A percentile compares a stretch with the other conserved stretches of the same genome.
phyloP scores from a whole-genome alignment of 2,797 vertebrate species.

The Mormyrops attenuatus region DNA sequence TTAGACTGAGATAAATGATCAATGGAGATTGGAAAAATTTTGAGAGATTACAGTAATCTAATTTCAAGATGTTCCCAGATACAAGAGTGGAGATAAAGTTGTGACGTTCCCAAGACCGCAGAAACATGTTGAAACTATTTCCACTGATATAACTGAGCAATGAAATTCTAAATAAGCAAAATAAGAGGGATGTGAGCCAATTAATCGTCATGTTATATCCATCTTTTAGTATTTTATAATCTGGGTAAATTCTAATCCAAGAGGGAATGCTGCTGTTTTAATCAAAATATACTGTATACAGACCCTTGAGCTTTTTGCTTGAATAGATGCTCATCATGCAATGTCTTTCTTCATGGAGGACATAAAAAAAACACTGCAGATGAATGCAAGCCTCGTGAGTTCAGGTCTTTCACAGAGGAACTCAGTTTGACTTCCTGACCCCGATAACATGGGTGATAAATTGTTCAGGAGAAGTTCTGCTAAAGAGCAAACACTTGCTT shows the following conservation, averaged over 20 bases:
- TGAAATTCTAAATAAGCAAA: background rate
- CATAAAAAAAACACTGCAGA: background rate
- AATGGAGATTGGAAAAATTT: background rate
- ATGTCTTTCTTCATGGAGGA: background rate
- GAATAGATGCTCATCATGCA: background rate
- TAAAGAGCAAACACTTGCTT: background rate
- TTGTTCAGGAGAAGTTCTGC: slow-evolving; percentile 4
- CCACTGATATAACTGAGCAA: background rate
- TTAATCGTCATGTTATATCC: background rate
- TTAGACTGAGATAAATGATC: background rate
- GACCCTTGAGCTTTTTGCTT: background rate
- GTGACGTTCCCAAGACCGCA: background rate
- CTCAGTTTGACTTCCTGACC: background rate
- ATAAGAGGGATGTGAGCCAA: background rate
- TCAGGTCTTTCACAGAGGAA: background rate
- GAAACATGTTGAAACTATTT: background rate
- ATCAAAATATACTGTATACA: background rate
- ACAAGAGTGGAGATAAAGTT: background rate
- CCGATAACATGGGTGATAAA: background rate
- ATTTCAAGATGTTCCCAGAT: background rate
- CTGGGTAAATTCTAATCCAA: background rate
- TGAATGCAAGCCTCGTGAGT: background rate
- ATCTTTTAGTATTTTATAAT: background rate
- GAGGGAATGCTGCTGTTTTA: background rate
- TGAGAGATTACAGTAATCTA: background rate